Evolutionary conservation across 2,888 invertebrate genomes (phyloP).

Genomic region (Ophioninae sp.): DNA sequence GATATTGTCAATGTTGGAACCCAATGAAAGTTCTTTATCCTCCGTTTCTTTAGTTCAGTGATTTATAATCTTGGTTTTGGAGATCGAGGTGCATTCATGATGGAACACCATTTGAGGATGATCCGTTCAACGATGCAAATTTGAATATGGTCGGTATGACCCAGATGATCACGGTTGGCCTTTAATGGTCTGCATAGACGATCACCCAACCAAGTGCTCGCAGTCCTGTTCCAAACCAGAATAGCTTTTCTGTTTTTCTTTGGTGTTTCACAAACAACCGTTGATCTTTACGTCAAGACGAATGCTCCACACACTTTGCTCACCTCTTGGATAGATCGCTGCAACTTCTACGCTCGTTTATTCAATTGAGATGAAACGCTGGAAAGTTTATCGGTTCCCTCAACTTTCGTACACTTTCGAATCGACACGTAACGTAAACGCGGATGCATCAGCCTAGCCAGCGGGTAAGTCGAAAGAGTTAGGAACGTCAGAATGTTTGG

Average conservation of each 20-base stretch:
- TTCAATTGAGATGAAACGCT: not conserved
- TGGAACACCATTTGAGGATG: too few species aligned
- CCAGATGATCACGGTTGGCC: not conserved
- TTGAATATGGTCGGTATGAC: not conserved
- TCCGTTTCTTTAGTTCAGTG: too few species aligned
- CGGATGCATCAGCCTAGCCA: not conserved
- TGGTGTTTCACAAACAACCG: too few species aligned
- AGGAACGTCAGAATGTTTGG: slow-evolving; percentile 2
- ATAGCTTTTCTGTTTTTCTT: too few species aligned
- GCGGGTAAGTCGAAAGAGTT: slow-evolving; percentile 4
- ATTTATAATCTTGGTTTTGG: too few species aligned
- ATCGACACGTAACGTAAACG: slow-evolving; percentile 1
- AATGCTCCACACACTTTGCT: not conserved
- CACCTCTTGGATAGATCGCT: not conserved
- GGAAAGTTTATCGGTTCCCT: not conserved
- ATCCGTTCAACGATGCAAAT: not conserved
- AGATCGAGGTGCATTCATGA: too few species aligned
- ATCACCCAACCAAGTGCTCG: not conserved
- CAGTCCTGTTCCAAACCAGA: not conserved
- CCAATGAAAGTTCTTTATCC: too few species aligned
- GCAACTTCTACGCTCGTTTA: not conserved
- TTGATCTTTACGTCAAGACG: not conserved
- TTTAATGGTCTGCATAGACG: not conserved
- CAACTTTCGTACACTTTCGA: not conserved
- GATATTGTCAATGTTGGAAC: too few species aligned